phyloP scores from a whole-genome alignment of 2,113 vertebrate species.

The Boulengeromyrus knoepffleri region DNA sequence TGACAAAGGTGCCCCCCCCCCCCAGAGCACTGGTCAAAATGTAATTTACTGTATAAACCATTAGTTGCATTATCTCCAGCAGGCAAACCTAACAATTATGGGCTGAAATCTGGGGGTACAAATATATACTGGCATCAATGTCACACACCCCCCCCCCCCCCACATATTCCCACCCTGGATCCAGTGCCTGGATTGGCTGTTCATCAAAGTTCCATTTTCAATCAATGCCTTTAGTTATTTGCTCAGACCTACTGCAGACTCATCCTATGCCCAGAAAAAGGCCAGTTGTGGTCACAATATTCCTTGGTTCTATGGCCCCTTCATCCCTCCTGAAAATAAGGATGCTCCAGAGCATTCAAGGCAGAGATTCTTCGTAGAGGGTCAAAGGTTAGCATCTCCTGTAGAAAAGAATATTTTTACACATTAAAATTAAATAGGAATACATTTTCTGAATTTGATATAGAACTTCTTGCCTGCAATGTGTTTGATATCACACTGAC shows the following conservation, averaged over 20 bases:
- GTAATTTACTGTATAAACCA: background rate
- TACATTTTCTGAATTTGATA: background rate
- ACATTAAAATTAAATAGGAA: background rate
- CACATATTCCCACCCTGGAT: background rate
- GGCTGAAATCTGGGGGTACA: background rate
- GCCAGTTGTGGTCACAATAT: background rate
- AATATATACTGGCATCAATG: background rate
- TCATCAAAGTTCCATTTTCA: background rate
- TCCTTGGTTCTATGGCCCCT: background rate
- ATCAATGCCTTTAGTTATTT: background rate
- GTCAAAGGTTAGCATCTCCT: slow-evolving; percentile 83
- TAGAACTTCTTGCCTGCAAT: background rate
- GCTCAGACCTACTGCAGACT: background rate
- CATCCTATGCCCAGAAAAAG: background rate
- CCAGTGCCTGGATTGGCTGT: background rate
- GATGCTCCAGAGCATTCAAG: slow-evolving; percentile 65
- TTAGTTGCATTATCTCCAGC: background rate
- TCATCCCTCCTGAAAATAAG: slow-evolving; percentile 56
- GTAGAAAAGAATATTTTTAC: slow-evolving; percentile 20
- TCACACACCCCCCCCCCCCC: background rate
- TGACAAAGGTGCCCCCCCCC: background rate
- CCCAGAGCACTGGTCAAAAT: background rate
- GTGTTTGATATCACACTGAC: background rate
- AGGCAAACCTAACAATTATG: background rate
- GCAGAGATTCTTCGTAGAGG: slow-evolving; percentile 75